A percentile compares a stretch with the other conserved stretches of the same genome.
phyloP scores from a whole-genome alignment of 2,113 vertebrate species.

The Sander vitreus region DNA sequence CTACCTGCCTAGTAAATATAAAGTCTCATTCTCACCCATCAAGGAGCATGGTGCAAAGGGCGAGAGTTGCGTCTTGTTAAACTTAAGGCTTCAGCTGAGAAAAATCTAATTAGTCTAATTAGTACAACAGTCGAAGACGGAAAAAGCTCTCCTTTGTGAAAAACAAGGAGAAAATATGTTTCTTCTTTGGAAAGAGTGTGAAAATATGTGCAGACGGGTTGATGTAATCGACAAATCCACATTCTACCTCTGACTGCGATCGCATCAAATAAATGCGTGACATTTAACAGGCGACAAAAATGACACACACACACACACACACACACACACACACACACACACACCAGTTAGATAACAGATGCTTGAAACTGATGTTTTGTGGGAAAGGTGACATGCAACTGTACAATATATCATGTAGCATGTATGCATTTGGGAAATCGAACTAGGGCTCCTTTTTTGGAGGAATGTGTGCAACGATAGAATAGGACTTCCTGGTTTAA shows the following conservation, averaged over 20 bases:
- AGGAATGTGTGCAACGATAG: not conserved
- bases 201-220: constrained; percentile 33
- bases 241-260: constrained; percentile 17
- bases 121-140: constrained; percentile 64
- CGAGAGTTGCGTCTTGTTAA: constrained; percentile 63
- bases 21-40: constrained; percentile 75
- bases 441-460: not conserved
- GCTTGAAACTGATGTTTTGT: no score
- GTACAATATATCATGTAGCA: not conserved
- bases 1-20: constrained; percentile 63
- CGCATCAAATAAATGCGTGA: not conserved
- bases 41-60: constrained; percentile 52
- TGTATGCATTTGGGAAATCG: not conserved
- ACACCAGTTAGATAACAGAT: no score
- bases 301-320: not conserved
- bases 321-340: not conserved
- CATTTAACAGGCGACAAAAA: not conserved
- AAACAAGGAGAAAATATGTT: constrained; percentile 60
- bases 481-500: not conserved
- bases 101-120: constrained; percentile 77
- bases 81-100: constrained; percentile 61
- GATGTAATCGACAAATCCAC: constrained; percentile 35
- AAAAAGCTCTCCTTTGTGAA: constrained; percentile 25
- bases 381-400: not conserved
- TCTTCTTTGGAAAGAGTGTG: constrained; percentile 26